Evolutionary conservation across 1,140 invertebrate genomes (phyloP).

Genomic region (Berghia stephanieae): DNA sequence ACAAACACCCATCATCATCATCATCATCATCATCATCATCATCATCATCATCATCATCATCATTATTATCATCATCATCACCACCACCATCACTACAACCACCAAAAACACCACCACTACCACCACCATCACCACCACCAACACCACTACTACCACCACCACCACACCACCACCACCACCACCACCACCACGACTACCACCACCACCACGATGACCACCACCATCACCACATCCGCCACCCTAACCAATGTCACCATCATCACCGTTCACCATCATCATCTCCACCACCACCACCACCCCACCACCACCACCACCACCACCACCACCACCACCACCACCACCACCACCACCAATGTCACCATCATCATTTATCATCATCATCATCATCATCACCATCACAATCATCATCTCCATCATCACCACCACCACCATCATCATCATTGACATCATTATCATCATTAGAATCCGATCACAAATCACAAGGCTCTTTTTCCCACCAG

Average conservation of each 20-base stretch:
- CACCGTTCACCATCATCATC: background rate
- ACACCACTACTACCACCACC: too few relatives aligned
- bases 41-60: slow-evolving; percentile 8
- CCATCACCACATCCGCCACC: too few relatives aligned
- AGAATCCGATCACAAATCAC: too few relatives aligned
- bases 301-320: slow-evolving; percentile 5
- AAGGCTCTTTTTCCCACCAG: too few relatives aligned
- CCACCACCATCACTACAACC: too few relatives aligned
- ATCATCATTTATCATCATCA: slow-evolving; percentile 8
- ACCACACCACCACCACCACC: too few relatives aligned
- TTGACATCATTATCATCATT: too few relatives aligned
- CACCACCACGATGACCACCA: too few relatives aligned
- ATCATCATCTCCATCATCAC: background rate
- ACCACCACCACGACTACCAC: too few relatives aligned
- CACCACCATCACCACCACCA: too few relatives aligned
- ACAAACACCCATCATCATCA: slow-evolving; percentile 6
- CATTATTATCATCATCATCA: slow-evolving; percentile 1
- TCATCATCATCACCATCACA: slow-evolving; percentile 6
- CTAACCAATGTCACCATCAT: background rate
- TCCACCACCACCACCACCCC: background rate
- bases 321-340: slow-evolving; percentile 5
- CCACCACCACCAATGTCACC: background rate
- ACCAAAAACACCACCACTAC: too few relatives aligned
- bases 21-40: slow-evolving; percentile 7
- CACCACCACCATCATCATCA: slow-evolving; percentile 5